These are phyloP conservation scores for Callocephalon fimbriatum DNA, from an alignment of 2,113 vertebrate species.

Conservation along the genomic window DNA sequence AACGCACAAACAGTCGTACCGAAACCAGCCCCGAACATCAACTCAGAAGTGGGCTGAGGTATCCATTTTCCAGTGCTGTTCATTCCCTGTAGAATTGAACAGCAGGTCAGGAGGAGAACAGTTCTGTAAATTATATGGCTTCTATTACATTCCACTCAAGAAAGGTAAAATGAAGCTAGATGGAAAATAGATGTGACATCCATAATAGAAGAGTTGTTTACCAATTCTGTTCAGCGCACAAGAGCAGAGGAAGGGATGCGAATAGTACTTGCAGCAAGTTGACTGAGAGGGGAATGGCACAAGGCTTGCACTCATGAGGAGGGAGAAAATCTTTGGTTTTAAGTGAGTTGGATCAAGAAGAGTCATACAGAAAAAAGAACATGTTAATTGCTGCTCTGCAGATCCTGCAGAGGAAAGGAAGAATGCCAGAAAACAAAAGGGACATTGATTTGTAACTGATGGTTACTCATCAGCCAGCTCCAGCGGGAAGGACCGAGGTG, in stretches of 20 bases:
- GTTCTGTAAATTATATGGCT: constrained; percentile 49
- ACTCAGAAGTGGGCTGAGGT: neutral
- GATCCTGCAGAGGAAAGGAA: constrained; percentile 17
- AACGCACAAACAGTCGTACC: neutral
- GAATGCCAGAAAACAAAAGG: constrained; percentile 7
- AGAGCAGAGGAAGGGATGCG: constrained; percentile 1
- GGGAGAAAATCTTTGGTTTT: neutral
- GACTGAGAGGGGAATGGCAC: constrained; percentile 12
- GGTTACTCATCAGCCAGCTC: neutral
- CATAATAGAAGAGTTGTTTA: constrained; percentile 49
- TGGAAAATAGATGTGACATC: constrained; percentile 70
- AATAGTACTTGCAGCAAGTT: constrained; percentile 2
- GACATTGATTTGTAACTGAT: neutral
- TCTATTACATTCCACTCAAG: constrained; percentile 55
- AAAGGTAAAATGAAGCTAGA: constrained; percentile 63
- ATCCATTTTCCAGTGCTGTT: constrained; percentile 16
- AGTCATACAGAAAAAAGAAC: neutral
- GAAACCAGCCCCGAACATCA: neutral
- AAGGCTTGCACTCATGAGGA: neutral
- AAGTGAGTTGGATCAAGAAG: constrained; percentile 1
- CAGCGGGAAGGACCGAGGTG: neutral
- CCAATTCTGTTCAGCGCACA: neutral
- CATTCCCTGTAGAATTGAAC: constrained; percentile 31
- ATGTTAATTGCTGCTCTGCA: constrained; percentile 29
- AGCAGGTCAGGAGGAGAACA: constrained; percentile 49